Base-by-base conservation (phyloP, 2,797 vertebrate genomes). In the Danio jaintianensis region DNA sequence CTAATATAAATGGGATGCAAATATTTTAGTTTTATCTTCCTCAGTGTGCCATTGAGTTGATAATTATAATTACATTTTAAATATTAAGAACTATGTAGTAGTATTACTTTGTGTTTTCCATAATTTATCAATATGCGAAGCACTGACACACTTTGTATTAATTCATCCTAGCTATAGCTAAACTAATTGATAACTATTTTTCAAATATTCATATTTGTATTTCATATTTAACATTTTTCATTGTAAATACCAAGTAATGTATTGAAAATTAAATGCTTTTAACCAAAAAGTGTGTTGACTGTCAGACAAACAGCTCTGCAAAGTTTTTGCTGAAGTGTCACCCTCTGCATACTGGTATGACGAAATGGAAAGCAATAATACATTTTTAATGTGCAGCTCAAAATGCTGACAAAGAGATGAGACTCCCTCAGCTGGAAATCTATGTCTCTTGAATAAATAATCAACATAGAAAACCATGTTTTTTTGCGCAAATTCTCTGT, bases 11-110 rank as follows among this genome's bases (percentile, higher is more conserved):
- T 87, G 82, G 81, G 82, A 82, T 85, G 83, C 86, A 88, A 81
- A 22, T n/a, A 20, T 83, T 79, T 76, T 88, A 89, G 87, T 84
- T 84, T 82, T 88, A 88, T 89, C 87, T 85, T 90, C 89, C 84
- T 87, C 85, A 88, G 91, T 52, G 85, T 88, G 81, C 86, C 86
- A 89, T 90, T 88, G 90, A 90, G 88, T 88, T 69, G 42, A 75
- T 52, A 55, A n/a, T n/a, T n/a, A n/a, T n/a, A n/a, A n/a, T n/a
- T n/a, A n/a, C n/a, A n/a, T n/a, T n/a, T n/a, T n/a, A n/a, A n/a
- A n/a, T n/a, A n/a, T n/a, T n/a, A n/a, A n/a, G n/a, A n/a, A n/a
- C n/a, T n/a, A n/a, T n/a, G n/a, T n/a, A n/a, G n/a, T n/a, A n/a
- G n/a, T n/a, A n/a, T n/a, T n/a, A n/a, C n/a, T n/a, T n/a, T n/a